These are phyloP conservation scores for Willisornis vidua DNA, from an alignment of 2,113 vertebrate species.

Conservation along the genomic window DNA sequence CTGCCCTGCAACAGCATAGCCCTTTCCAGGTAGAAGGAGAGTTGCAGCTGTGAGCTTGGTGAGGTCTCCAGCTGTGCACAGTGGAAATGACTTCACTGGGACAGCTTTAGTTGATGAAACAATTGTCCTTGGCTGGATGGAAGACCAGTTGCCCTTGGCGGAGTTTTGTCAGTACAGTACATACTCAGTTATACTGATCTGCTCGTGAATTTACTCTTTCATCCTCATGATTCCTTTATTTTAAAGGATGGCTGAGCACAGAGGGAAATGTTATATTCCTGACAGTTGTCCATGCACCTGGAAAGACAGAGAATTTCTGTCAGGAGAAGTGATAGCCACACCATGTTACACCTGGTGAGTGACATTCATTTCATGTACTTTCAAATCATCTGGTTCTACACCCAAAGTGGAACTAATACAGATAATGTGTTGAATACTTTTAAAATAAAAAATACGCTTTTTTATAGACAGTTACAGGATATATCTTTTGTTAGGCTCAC, in stretches of 20 bases:
- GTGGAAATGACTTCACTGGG: fast-evolving
- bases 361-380: background rate
- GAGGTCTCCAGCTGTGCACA: background rate
- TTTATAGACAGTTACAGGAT: background rate
- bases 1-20: background rate
- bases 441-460: background rate
- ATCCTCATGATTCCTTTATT: constrained; percentile 1
- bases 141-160: background rate
- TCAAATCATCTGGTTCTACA: background rate
- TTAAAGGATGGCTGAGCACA: constrained; percentile 90
- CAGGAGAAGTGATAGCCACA: constrained; percentile 92
- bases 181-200: background rate
- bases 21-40: background rate
- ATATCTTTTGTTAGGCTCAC: background rate
- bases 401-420: background rate
- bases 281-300: constrained; percentile 96
- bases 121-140: background rate
- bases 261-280: constrained; percentile 92
- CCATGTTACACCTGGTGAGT: constrained; percentile 93
- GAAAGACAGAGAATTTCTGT: constrained; percentile 94
- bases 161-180: background rate
- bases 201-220: background rate
- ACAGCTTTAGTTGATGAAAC: background rate
- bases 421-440: background rate
- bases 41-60: background rate